A percentile compares a stretch with the other conserved stretches of the same genome.
phyloP scores from a whole-genome alignment of 2,113 vertebrate genomes.

The Procavia capensis region DNA sequence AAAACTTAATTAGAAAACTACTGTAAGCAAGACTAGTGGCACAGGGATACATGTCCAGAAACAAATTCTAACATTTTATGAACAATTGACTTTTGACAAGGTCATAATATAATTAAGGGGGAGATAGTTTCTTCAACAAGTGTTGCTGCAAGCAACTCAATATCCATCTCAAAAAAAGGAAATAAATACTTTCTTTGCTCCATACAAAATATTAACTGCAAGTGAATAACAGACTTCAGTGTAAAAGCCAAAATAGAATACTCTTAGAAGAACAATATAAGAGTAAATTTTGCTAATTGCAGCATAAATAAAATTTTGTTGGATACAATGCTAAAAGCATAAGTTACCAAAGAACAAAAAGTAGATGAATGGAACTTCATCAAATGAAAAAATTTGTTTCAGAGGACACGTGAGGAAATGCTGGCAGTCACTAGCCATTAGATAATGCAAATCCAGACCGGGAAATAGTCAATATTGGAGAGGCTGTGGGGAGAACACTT shows the following conservation, averaged over 20 bases:
- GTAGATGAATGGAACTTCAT: too few species aligned
- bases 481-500: too few species aligned
- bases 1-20: too few species aligned
- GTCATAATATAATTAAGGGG: not conserved
- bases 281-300: not conserved
- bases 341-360: too few species aligned
- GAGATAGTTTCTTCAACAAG: not conserved
- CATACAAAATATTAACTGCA: not conserved
- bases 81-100: too few species aligned
- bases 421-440: too few species aligned
- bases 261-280: not conserved
- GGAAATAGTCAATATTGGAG: too few species aligned
- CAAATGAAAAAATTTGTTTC: not conserved
- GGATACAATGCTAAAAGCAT: not conserved
- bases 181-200: not conserved
- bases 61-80: too few species aligned
- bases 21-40: too few species aligned
- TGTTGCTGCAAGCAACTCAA: not conserved
- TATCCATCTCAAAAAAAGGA: not conserved
- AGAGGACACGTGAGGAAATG: too few species aligned
- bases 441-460: too few species aligned
- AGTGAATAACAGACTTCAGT: slow-evolving; percentile 23
- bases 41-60: too few species aligned
- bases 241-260: not conserved
- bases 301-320: not conserved